Evolutionary conservation across 2,888 invertebrate species (phyloP).

Genomic region (Oligia latruncula): DNA sequence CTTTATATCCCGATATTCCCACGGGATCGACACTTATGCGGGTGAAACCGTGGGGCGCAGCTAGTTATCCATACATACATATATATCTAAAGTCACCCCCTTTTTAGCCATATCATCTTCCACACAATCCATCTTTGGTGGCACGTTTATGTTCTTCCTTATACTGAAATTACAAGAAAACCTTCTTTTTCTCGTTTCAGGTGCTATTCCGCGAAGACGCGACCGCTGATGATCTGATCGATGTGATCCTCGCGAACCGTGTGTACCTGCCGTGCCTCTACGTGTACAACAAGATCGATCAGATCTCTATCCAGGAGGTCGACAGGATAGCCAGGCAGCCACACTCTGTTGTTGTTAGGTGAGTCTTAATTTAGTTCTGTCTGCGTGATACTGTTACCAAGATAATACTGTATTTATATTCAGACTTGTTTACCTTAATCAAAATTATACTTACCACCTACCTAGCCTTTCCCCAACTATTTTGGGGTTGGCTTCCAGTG

Average conservation of each 20-base stretch:
- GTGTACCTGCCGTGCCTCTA: conserved; percentile 99
- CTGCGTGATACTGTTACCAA: not conserved
- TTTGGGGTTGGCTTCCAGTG: not conserved
- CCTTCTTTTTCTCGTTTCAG: conserved; percentile 64
- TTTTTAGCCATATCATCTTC: not conserved
- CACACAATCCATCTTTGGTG: not conserved
- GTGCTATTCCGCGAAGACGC: conserved; percentile 99
- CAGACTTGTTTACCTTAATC: not conserved
- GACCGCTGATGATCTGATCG: conserved; percentile 98
- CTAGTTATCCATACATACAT: no score
- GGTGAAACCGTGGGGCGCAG: no score
- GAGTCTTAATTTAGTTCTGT: not conserved
- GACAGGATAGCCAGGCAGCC: conserved; percentile 97
- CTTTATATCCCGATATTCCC: no score
- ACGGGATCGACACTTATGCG: no score
- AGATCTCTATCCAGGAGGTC: conserved; percentile 99
- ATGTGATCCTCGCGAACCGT: conserved; percentile 98
- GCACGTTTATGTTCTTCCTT: not conserved
- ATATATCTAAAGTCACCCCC: not conserved
- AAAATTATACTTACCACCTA: not conserved
- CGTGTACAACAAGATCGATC: conserved; percentile 99
- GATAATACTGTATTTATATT: not conserved
- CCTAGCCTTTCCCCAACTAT: not conserved
- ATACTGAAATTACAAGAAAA: not conserved
- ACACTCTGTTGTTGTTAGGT: conserved; percentile 98